Evolutionary conservation across 2,888 invertebrate genomes (phyloP).

Genomic region (Platynereis dumerilii): DNA sequence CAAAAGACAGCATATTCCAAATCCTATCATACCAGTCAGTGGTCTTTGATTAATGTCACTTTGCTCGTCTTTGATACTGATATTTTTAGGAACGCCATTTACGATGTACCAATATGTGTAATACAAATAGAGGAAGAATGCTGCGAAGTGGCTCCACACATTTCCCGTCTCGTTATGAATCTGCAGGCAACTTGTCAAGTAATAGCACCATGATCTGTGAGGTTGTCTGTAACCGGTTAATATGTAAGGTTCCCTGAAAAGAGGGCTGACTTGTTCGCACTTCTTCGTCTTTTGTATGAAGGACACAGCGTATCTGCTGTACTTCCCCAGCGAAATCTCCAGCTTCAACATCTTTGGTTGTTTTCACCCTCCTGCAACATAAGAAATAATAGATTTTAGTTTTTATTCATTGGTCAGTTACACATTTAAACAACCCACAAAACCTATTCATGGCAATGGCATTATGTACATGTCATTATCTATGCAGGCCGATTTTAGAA

Average conservation of each 20-base stretch:
- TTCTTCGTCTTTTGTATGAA: conserved; percentile 6
- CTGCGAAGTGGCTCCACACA: conserved; percentile 49
- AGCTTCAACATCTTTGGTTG: too few relatives aligned
- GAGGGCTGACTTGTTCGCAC: conserved; percentile 30
- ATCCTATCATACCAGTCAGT: conserved; percentile 34
- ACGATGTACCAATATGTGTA: too few relatives aligned
- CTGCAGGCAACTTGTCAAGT: conserved; percentile 43
- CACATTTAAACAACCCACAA: too few relatives aligned
- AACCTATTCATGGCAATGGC: too few relatives aligned
- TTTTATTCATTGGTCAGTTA: too few relatives aligned
- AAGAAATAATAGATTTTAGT: too few relatives aligned
- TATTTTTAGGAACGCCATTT: conserved; percentile 14
- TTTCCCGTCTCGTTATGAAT: conserved; percentile 51
- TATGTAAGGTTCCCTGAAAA: conserved; percentile 46
- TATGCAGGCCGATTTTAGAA: too few relatives aligned
- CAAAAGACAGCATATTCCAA: conserved; percentile 36
- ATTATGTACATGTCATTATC: too few relatives aligned
- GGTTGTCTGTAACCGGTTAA: conserved; percentile 42
- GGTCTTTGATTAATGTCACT: conserved; percentile 28
- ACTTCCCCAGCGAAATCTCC: too few relatives aligned
- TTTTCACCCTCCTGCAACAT: too few relatives aligned
- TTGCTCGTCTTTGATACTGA: conserved; percentile 6
- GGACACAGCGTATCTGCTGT: too few relatives aligned
- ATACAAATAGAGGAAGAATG: conserved; percentile 36
- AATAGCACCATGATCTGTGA: conserved; percentile 41